phyloP scores from a whole-genome alignment of 2,113 vertebrate species.

The Vulpes lagopus region DNA sequence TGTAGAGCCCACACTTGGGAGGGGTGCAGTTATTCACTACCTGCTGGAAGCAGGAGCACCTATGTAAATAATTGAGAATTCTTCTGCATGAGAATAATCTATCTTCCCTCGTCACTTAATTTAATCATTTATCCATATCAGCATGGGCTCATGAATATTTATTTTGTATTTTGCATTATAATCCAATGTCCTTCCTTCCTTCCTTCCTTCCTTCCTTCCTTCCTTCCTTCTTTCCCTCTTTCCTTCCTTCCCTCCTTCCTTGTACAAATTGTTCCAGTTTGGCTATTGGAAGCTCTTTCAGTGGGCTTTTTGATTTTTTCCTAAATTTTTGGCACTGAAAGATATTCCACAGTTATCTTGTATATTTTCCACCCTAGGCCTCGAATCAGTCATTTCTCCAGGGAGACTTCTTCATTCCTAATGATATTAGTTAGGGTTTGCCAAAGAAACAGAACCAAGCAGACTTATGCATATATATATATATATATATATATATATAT shows the following conservation, averaged over 20 bases:
- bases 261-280: neutral
- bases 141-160: neutral
- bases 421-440: neutral
- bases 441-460: neutral
- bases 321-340: neutral
- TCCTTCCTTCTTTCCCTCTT: neutral
- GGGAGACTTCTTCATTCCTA: neutral
- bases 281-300: neutral
- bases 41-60: neutral
- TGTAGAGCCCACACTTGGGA: neutral
- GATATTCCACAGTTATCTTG: neutral
- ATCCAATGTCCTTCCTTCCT: neutral
- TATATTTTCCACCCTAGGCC: neutral
- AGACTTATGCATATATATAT: neutral
- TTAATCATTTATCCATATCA: neutral
- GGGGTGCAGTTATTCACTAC: neutral
- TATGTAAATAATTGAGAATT: neutral
- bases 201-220: neutral
- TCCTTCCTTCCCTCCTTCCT: neutral
- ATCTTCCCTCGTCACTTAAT: neutral
- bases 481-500: neutral
- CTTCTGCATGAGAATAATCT: neutral
- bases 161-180: conserved; percentile 9
- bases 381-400: neutral
- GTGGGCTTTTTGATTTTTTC: neutral